Conservation (phyloP, 1,140 invertebrate genomes). For the Caenorhabditis inopinata region DNA sequence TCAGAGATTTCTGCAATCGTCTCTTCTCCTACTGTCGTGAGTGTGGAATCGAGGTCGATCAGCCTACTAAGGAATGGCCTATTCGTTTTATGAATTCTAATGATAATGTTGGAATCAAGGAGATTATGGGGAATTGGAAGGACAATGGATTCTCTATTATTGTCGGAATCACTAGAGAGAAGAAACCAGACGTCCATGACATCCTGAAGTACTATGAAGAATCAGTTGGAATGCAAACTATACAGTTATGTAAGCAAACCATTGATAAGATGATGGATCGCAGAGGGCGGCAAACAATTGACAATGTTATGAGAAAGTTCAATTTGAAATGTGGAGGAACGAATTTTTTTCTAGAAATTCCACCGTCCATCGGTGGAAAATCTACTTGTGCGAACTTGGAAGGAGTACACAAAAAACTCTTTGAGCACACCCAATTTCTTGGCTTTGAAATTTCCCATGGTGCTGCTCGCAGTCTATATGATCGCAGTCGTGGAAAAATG, state of each 20-base stretch:
- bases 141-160: not conserved
- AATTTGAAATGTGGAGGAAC: constrained; percentile 10
- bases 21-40: not conserved
- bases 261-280: not conserved
- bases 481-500: not conserved
- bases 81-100: not conserved
- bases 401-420: not conserved
- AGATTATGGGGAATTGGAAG: not conserved
- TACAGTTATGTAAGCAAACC: not conserved
- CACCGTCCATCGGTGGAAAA: not conserved
- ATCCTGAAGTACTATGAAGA: not conserved
- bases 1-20: not conserved
- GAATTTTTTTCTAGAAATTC: not conserved
- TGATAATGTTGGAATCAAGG: not conserved
- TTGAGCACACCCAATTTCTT: not conserved
- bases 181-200: constrained; percentile 1
- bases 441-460: not conserved
- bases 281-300: not conserved
- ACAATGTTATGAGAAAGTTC: constrained; percentile 12
- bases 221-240: not conserved
- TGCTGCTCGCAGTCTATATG: not conserved
- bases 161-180: not conserved
- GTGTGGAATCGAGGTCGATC: not conserved
- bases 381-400: not conserved
- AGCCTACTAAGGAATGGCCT: not conserved